Base-by-base conservation (phyloP, 2,113 vertebrate species). In the Felis catus region DNA sequence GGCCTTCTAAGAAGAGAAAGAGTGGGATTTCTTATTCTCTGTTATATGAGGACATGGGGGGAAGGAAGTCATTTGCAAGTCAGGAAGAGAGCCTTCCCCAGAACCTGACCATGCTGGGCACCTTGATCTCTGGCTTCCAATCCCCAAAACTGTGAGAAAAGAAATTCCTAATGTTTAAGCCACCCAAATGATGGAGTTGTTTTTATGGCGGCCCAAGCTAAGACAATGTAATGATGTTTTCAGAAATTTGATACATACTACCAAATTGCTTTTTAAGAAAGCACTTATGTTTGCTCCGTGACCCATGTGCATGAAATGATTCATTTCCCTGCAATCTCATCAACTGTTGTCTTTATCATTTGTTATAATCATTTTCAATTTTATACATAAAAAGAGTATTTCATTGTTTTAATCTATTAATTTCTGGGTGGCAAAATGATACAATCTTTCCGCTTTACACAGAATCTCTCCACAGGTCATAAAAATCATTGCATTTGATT, bases 241-340 rank as follows among this genome's bases (percentile, higher is more conserved):
- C 5, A 76, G 51, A n/a, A 63, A 94, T 66, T 76, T 78, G 13
- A 61, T 33, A 81, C 0, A 85, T 19, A 87, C 0, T 23, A 1
- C 25, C 89, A 96, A 81, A 78, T 16, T 87, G 66, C 18, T 85
- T 82, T 63, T 85, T 79, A 14, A 91, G 45, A 83, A 83, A 94
- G 45, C 3, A 89, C 6, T 39, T 73, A 39, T 83, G 11, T 6
- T 94, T 82, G 78, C 1, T 70, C 13, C 87, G 36, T 87, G 61
- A 90, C 2, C 83, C 48, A 39, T 0, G 61, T 27, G 1, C 58
- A 48, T 55, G 29, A 66, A 90, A 79, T 48, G 41, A 94, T 68
- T 55, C 79, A 73, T 79, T 78, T 94, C 18, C 31, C 6, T 92
- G 27, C 18, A 78, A 70, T 23, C 16, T 95, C 0, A 92, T 51